Conservation (phyloP, 2,888 invertebrate genomes). For the Nyleta sp. region DNA sequence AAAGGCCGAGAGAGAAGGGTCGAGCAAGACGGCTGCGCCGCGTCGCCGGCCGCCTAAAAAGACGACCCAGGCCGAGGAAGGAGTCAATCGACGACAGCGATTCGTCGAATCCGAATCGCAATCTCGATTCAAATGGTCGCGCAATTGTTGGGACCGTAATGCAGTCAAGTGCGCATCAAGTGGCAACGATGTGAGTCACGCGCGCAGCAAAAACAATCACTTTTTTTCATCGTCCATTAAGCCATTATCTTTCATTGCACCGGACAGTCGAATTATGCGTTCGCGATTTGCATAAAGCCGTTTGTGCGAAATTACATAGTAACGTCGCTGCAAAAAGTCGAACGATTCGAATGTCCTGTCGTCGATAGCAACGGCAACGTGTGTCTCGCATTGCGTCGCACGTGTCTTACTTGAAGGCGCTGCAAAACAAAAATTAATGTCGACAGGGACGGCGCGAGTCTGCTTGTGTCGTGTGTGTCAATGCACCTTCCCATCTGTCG, state of each 20-base stretch:
- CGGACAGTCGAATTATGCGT: slow-evolving; percentile 7
- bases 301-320: background rate
- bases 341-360: too few relatives aligned
- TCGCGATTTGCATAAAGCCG: background rate
- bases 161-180: slow-evolving; percentile 54
- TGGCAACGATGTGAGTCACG: slow-evolving; percentile 26
- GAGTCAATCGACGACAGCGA: slow-evolving; percentile 54
- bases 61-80: slow-evolving; percentile 56
- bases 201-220: slow-evolving; percentile 22
- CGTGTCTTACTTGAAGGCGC: too few relatives aligned
- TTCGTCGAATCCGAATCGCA: slow-evolving; percentile 50
- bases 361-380: too few relatives aligned
- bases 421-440: too few relatives aligned
- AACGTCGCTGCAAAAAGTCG: background rate
- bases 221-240: slow-evolving; percentile 16
- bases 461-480: too few relatives aligned
- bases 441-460: too few relatives aligned
- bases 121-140: slow-evolving; percentile 56
- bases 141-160: slow-evolving; percentile 64
- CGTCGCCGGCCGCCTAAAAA: slow-evolving; percentile 21
- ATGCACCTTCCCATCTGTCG: too few relatives aligned
- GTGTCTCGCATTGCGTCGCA: too few relatives aligned
- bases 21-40: background rate
- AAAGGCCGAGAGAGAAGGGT: background rate
- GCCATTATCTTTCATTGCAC: slow-evolving; percentile 36